Base-by-base conservation (phyloP, 2,113 vertebrate genomes). In the Bagarius yarrelli region DNA sequence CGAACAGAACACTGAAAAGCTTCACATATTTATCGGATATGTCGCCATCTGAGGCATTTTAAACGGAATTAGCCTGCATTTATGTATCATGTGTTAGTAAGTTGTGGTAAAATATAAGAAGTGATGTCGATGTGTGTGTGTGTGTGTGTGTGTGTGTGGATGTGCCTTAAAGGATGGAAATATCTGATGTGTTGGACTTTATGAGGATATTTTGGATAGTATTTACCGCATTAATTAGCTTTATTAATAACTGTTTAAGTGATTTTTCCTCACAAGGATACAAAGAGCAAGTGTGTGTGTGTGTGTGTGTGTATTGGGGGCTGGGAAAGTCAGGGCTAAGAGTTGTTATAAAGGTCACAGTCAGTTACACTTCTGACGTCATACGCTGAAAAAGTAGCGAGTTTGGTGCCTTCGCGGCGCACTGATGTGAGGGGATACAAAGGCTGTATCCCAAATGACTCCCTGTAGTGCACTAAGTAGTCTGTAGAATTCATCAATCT, bases 391-490 rank as follows among this genome's bases (percentile, higher is more conserved):
- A 72, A 72, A 52, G 23, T 69, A 36, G 66, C 23, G 23, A 27
- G 8, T 53, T 72, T 32, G 25, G 50, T 23, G 1, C 70, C 19
- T 73, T 34, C 15, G 11, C 21, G 61, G 30, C 61, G 61, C 32
- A 15, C 44, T 11, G 44, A 11, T 47, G 44, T 47, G 44, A 47
- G 13, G 2, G 64, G 64, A 1, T 67, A 25, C 67, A 70, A 44
- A 60, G 57, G 59, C 59, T 21, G 59, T 52, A 50, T 77, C 75
- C 25, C 59, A 77, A 78, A 78, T 36, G 61, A 19, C 60, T 78
- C 61, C 32, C 60, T 12, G 0, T 23, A 64, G 76, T 50, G 40
- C 76, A 61, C 59, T 47, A n/a, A n/a, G 76, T 36, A 78, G 47
- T 2, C 27, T 34, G 21, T 3, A n/a, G 18, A 9, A 2, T 23